Evolutionary conservation across 1,140 invertebrate species (phyloP), one percentile per base, ranked within the genome.

Genomic region (Portunus trituberculatus): DNA sequence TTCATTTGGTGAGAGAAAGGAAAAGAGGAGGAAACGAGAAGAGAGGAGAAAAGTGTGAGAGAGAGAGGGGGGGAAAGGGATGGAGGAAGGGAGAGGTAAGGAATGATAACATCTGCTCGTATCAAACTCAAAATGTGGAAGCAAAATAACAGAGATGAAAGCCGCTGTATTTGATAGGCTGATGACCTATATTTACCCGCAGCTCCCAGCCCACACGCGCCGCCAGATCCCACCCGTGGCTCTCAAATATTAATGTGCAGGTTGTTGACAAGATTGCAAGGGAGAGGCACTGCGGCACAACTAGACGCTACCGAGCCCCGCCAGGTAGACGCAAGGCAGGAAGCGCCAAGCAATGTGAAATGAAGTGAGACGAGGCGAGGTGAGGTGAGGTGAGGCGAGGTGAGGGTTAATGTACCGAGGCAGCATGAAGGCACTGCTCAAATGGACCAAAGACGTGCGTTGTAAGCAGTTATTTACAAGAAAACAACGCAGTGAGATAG

Each of bases 81-180:
- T 39, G 6, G 8, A n/a, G 67, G 67, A n/a, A n/a, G 67, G 20
- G 67, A 25, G n/a, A 25, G 67, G n/a, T 3, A 8, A 8, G 67
- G n/a, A n/a, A n/a, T 25, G 67, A 76, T 76, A 76, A n/a, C 4
- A 76, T 76, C 67, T 76, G 12, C 20, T 16, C 67, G n/a, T 76
- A 76, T 76, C 20, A 20, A 59, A 25, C n/a, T 76, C 67, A 76
- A 76, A 76, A 76, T 76, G 67, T n/a, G n/a, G 67, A 12, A n/a
- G 67, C 67, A 76, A 76, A 76, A 76, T 76, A 76, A 76, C 67
- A 76, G 67, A 76, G 20, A 76, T 76, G 67, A 76, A 76, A 76
- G 67, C 67, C n/a, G 20, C n/a, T n/a, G 67, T 76, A 76, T 76
- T 76, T 76, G 67, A 76, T 76, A 12, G 6, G 20, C 67, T 76